Base-by-base conservation (phyloP, 2,797 vertebrate species). In the Lates japonicus region DNA sequence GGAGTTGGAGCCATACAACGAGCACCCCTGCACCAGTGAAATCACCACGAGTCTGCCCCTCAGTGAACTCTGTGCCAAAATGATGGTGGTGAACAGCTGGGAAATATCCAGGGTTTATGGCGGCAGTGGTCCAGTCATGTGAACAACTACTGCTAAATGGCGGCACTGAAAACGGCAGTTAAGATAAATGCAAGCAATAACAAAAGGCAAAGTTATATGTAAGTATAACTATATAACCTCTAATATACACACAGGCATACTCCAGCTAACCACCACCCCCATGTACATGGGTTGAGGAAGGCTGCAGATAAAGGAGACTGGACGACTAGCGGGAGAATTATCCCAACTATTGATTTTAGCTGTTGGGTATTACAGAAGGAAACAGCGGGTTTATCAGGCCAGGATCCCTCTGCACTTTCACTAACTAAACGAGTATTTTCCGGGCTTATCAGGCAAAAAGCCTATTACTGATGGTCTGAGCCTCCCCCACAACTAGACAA, bases 281-380 rank as follows among this genome's bases (percentile, higher is more conserved):
- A 87, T 88, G 87, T 89, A 90, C 85, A 92, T 65, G 88, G 90
- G 87, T 93, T 91, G 89, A 92, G 88, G 89, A 86, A 92, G 77
- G 84, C 90, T 88, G 78, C 78, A 95, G 95, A 95, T 92, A 95
- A 96, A 95, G 87, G 82, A 92, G 90, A 90, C 93, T 94, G 95
- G 95, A 95, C 92, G 95, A 97, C 96, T 95, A 95, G 95, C 94
- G 87, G 94, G 95, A 94, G 97, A 96, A 97, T 98, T 97, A 98
- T 97, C 97, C 97, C 92, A 95, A 93, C 95, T 97, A 98, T 97
- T 97, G 97, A 98, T 98, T 98, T 97, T 97, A 94, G 94, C 97
- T 97, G 97, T 96, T 96, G 96, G 97, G 96, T 97, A 98, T 98
- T 97, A 97, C 95, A 96, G 95, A 96, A 96, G 96, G 94, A 95